These are phyloP conservation scores for Sinella curviseta DNA, from an alignment of 1,140 invertebrate genomes.

Conservation along the genomic window DNA sequence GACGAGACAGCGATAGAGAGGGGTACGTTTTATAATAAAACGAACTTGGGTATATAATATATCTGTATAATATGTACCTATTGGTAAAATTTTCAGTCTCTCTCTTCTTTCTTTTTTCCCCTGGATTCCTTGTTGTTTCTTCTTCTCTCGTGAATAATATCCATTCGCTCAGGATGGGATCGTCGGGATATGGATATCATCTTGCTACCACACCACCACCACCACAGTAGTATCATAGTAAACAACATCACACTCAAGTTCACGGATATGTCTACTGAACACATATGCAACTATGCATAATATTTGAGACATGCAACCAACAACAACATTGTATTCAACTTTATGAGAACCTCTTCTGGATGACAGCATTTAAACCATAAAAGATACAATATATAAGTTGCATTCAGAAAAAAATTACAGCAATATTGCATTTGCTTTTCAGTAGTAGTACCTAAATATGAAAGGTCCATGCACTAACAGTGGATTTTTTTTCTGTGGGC, in stretches of 20 bases:
- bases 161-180: not conserved
- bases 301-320: not conserved
- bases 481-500: not conserved
- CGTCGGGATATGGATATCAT: slow-evolving; percentile 13
- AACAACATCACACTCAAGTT: not conserved
- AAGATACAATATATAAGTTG: not conserved
- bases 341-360: slow-evolving; percentile 1
- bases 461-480: not conserved
- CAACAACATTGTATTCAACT: slow-evolving; percentile 1
- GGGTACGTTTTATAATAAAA: no score
- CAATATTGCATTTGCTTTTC: slow-evolving; percentile 7
- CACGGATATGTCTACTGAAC: slow-evolving; percentile 17
- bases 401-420: not conserved
- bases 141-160: not conserved
- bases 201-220: slow-evolving; percentile 2
- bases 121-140: not conserved
- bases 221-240: not conserved
- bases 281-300: not conserved
- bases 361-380: not conserved
- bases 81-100: no score
- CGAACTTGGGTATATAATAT: no score
- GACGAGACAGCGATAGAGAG: no score
- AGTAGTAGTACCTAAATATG: not conserved
- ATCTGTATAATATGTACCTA: no score
- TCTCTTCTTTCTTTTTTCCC: not conserved